Conservation (phyloP, 2,113 vertebrate species). For the Polypterus bichir region DNA sequence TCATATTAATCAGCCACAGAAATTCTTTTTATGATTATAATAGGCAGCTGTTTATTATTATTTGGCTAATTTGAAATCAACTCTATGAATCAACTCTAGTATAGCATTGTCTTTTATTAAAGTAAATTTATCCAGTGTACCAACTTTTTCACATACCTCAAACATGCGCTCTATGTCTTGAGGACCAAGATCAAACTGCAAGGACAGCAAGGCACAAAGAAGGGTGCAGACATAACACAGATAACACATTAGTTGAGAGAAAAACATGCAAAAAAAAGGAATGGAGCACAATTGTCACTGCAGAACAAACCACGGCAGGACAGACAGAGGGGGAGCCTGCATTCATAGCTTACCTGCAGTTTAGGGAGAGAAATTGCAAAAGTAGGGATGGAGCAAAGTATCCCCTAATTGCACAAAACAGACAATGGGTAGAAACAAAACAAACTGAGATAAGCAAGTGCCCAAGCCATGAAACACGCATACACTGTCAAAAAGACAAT, state of each 20-base stretch:
- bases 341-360: slow-evolving; percentile 63
- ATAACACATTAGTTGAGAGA: slow-evolving; percentile 32
- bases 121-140: no score
- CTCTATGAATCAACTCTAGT: no score
- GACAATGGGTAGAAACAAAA: slow-evolving; percentile 33
- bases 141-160: slow-evolving; percentile 48
- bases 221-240: slow-evolving; percentile 35
- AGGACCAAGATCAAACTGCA: slow-evolving; percentile 45
- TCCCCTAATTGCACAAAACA: slow-evolving; percentile 55
- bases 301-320: slow-evolving; percentile 24
- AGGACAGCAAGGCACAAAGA: slow-evolving; percentile 35
- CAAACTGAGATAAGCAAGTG: slow-evolving; percentile 2
- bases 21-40: no score
- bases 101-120: no score
- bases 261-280: slow-evolving; percentile 21
- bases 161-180: slow-evolving; percentile 52
- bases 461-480: no score
- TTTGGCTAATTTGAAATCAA: no score
- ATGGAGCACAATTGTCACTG: slow-evolving; percentile 15
- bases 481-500: background rate
- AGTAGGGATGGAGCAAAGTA: slow-evolving; percentile 61
- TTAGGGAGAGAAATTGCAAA: slow-evolving; percentile 73
- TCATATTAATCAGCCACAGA: no score
- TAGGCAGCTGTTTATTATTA: no score
- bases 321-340: background rate